Conservation (phyloP, 2,797 vertebrate species). For the Rhinichthys osculus region DNA sequence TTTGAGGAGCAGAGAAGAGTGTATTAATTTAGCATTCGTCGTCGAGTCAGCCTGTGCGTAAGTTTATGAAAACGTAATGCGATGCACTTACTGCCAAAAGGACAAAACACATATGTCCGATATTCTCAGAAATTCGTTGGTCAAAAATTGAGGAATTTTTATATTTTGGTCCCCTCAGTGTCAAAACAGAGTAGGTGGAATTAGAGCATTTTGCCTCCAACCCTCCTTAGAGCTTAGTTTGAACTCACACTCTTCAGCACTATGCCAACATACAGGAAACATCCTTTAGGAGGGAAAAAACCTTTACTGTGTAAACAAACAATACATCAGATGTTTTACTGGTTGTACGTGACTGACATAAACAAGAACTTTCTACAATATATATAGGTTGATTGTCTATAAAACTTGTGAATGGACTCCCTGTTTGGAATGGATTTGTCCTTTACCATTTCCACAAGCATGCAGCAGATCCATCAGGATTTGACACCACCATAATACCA, state of each 20-base stretch:
- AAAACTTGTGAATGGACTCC: background rate
- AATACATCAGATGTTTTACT: background rate
- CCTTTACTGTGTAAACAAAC: background rate
- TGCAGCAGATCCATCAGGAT: background rate
- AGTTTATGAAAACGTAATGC: background rate
- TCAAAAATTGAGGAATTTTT: background rate
- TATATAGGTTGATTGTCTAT: background rate
- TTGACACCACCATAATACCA: background rate
- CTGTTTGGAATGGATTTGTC: background rate
- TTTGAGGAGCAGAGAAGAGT: no score
- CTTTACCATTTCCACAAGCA: background rate
- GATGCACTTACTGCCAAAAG: background rate
- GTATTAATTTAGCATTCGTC: no score
- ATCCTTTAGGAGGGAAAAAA: constrained; percentile 17
- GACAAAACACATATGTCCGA: background rate
- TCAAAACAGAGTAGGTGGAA: constrained; percentile 71
- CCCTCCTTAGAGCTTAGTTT: background rate
- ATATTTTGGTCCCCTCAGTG: constrained; percentile 63
- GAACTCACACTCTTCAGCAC: background rate
- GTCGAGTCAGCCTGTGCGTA: no score
- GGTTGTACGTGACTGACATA: background rate
- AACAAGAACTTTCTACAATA: background rate
- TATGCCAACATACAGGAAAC: background rate
- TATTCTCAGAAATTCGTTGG: background rate
- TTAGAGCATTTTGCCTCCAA: constrained; percentile 59